phyloP scores from a whole-genome alignment of 2,113 vertebrate species.

The Aepyceros melampus region DNA sequence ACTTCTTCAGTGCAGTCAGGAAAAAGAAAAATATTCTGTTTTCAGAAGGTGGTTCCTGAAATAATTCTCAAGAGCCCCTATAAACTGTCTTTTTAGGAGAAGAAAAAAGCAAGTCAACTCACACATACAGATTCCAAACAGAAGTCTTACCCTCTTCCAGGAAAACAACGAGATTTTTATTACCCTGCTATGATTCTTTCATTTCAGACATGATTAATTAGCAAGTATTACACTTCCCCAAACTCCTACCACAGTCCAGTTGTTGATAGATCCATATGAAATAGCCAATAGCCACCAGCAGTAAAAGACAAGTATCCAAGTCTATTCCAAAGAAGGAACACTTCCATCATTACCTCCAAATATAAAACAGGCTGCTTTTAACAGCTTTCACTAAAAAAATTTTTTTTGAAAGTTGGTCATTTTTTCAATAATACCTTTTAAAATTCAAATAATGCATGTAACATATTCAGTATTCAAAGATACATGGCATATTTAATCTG shows the following conservation, averaged over 20 bases:
- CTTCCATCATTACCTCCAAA: conserved; percentile 53
- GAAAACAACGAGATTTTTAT: conserved; percentile 81
- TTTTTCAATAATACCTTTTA: conserved; percentile 36
- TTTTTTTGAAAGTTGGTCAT: neutral
- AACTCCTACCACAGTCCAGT: conserved; percentile 76
- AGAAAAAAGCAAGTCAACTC: conserved; percentile 44
- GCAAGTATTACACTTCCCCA: conserved; percentile 78
- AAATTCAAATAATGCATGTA: conserved; percentile 25
- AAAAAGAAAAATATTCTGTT: conserved; percentile 34
- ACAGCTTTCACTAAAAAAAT: neutral
- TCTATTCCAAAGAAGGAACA: conserved; percentile 64
- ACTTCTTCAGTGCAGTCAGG: neutral
- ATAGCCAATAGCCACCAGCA: conserved; percentile 64
- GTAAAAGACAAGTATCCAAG: conserved; percentile 54
- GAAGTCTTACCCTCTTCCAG: conserved; percentile 80
- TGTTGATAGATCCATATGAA: conserved; percentile 66
- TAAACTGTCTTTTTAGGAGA: conserved; percentile 52
- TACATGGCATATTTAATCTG: conserved; percentile 24
- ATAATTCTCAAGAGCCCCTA: conserved; percentile 39
- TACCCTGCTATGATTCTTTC: conserved; percentile 78
- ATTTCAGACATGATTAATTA: conserved; percentile 81
- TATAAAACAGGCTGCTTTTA: conserved; percentile 49
- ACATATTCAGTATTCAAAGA: conserved; percentile 11
- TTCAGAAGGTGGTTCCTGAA: conserved; percentile 42
- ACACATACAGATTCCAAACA: conserved; percentile 72